Percentiles rank a stretch among this genome's conserved stretches.
These are phyloP conservation scores for Brachionus paranguensis DNA, from an alignment of 1,140 invertebrate species.

Conservation along the genomic window DNA sequence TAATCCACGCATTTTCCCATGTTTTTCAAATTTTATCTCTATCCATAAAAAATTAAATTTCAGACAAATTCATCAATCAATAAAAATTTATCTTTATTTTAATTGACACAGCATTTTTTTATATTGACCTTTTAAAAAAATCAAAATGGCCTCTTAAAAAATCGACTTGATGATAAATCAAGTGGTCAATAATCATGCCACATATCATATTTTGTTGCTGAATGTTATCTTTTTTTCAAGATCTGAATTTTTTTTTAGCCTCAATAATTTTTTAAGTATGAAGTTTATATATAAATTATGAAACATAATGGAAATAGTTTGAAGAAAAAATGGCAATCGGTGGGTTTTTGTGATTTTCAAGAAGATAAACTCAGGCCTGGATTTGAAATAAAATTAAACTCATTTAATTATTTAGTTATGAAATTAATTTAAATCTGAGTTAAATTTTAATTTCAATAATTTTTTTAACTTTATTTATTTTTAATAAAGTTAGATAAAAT, in stretches of 20 bases:
- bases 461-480: no score
- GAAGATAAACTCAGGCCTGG: background rate
- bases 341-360: background rate
- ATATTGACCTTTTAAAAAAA: background rate
- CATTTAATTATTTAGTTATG: no score
- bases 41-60: background rate
- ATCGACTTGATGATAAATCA: background rate
- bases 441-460: no score
- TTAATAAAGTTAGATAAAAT: no score
- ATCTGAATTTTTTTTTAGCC: background rate
- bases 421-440: no score
- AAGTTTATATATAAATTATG: background rate
- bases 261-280: background rate
- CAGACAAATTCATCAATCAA: background rate
- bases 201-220: no score
- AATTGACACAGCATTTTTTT: no score
- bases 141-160: background rate
- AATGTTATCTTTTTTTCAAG: background rate
- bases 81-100: background rate
- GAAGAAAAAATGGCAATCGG: background rate
- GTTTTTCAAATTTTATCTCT: background rate
- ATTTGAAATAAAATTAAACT: no score
- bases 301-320: background rate
- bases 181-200: no score
- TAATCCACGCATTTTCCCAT: background rate